Base-by-base conservation (phyloP, 2,113 vertebrate species). In the Rhinichthys klamathensis region DNA sequence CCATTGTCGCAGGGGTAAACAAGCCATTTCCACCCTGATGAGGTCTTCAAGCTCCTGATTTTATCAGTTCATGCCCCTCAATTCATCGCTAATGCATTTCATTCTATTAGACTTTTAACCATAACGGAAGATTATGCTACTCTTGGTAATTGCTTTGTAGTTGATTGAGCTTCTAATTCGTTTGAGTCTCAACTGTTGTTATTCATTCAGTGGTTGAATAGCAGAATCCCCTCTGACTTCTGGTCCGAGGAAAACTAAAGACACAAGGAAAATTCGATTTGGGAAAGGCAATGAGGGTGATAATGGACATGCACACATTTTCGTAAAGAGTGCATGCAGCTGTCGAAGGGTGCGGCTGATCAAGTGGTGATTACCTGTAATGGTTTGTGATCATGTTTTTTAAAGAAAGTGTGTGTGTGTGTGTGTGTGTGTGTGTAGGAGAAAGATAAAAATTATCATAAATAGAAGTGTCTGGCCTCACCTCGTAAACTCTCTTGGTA, bases 351-450 rank as follows among this genome's bases (percentile, higher is more conserved):
- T 13, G 30, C 27, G 11, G 23, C 23, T 61, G 79, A 85, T 85
- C 87, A 88, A 87, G 83, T 82, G 78, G 60, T 63, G 60, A 72
- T 83, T 86, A 86, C 81, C 82, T 80, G 61, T 70, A 85, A 81
- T 88, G 85, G 84, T 73, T 72, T 79, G 51, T 82, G 80, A 82
- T 85, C 54, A 32, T 70, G 56, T 72, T 70, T 75, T 80, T 32
- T 73, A 51, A 56, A 54, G 61, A 41, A 69, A 7, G 21, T 72
- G 35, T 80, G 84, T 70, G 84, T 49, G 74, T 38, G n/a, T 54
- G 84, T 30, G 30, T 30, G 41, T 76, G 65, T 63, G 44, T 46
- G 84, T 16, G 30, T 76, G 65, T 63, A 67, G 78, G 41, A 35
- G 73, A n/a, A 41, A 77, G 46, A 81, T 72, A 85, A 54, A 12